A percentile compares a stretch with the other conserved stretches of the same genome.
Evolutionary conservation across 2,888 invertebrate genomes (phyloP).

Genomic region (Leptodirus hochenwartii): DNA sequence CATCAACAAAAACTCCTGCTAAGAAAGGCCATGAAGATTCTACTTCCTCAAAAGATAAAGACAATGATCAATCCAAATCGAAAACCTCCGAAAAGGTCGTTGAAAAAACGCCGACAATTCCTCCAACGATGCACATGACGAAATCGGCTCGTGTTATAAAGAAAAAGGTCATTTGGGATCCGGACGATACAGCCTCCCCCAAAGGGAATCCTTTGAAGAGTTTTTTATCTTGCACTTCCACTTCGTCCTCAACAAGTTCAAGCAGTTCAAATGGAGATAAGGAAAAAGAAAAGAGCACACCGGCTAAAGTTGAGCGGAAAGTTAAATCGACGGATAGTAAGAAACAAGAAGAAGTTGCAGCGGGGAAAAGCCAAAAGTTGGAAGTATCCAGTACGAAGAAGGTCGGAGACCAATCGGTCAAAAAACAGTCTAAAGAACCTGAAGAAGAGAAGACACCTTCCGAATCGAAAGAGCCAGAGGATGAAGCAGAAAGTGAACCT

Average conservation of each 20-base stretch:
- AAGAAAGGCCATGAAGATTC: too few species aligned
- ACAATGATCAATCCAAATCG: too few species aligned
- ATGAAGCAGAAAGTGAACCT: too few species aligned
- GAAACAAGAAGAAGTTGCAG: constrained; percentile 11
- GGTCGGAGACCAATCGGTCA: constrained; percentile 4
- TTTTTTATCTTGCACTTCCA: constrained; percentile 4
- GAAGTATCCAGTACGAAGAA: constrained; percentile 7
- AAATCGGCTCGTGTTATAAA: constrained; percentile 41
- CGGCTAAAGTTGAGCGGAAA: constrained; percentile 10
- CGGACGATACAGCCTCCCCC: constrained; percentile 30
- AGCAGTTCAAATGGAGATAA: constrained; percentile 5
- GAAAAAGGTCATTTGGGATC: constrained; percentile 58
- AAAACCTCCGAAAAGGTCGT: too few species aligned
- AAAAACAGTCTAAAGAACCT: constrained; percentile 3
- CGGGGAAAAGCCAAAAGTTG: constrained; percentile 2
- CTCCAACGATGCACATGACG: constrained; percentile 17
- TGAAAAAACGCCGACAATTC: constrained; percentile 7
- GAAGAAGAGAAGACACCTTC: constrained; percentile 1
- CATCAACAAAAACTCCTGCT: too few species aligned
- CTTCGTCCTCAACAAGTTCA: constrained; percentile 8
- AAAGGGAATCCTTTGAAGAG: constrained; percentile 3
- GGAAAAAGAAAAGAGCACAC: constrained; percentile 8
- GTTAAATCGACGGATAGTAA: constrained; percentile 10
- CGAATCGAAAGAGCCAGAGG: constrained; percentile 1
- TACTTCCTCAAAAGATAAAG: too few species aligned